Conservation (phyloP, 2,888 invertebrate genomes). For the Shargacucullia verbasci region DNA sequence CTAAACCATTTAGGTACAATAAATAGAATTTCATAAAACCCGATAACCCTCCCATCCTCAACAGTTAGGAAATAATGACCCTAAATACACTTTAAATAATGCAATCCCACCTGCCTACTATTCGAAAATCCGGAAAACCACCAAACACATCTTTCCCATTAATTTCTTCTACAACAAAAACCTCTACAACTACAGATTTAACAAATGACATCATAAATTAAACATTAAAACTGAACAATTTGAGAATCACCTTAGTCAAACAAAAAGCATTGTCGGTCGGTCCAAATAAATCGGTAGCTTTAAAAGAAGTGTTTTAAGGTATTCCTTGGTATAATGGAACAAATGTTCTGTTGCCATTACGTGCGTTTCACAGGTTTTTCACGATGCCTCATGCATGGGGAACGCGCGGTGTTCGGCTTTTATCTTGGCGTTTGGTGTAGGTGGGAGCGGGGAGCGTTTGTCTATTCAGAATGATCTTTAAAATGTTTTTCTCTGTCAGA, state of each 20-base stretch:
- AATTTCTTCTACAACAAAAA: constrained; percentile 1
- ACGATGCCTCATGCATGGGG: constrained; percentile 75
- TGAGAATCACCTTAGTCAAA: constrained; percentile 63
- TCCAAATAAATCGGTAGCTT: constrained; percentile 61
- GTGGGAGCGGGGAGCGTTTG: constrained; percentile 16
- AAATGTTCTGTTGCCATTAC: constrained; percentile 83
- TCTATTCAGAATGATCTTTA: neutral
- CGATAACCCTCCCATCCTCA: too few relatives aligned
- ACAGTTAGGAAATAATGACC: too few relatives aligned
- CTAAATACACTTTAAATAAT: too few relatives aligned
- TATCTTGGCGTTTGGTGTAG: constrained; percentile 63
- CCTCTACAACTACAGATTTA: constrained; percentile 59
- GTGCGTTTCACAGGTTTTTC: constrained; percentile 82
- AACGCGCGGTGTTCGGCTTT: constrained; percentile 75
- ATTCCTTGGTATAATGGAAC: constrained; percentile 80
- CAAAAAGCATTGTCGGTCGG: constrained; percentile 55
- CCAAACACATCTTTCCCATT: too few relatives aligned
- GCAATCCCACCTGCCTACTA: too few relatives aligned
- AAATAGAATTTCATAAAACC: too few relatives aligned
- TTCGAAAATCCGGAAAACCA: too few relatives aligned
- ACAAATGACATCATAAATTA: constrained; percentile 83
- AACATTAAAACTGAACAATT: constrained; percentile 73
- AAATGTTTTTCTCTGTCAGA: too few relatives aligned
- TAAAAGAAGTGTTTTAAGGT: constrained; percentile 62
- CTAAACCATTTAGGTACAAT: too few relatives aligned